Evolutionary conservation across 2,888 invertebrate species (phyloP).

Genomic region (Chesias legatella): DNA sequence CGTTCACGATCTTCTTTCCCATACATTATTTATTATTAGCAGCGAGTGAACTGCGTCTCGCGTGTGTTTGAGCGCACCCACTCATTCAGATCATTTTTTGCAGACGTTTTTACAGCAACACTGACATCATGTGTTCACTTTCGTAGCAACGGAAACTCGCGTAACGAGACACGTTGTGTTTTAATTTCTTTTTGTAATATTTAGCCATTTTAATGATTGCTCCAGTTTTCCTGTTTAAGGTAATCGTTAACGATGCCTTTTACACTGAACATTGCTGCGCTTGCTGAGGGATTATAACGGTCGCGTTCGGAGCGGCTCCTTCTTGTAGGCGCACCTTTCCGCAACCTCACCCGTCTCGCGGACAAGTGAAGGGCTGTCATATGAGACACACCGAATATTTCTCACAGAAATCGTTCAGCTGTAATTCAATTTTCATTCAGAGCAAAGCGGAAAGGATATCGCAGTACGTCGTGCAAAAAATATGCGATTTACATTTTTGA

Average conservation of each 20-base stretch:
- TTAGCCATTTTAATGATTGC: slow-evolving; percentile 75
- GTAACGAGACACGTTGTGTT: slow-evolving; percentile 68
- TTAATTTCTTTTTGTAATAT: slow-evolving; percentile 72
- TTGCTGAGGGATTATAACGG: slow-evolving; percentile 76
- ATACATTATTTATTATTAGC: slow-evolving; percentile 43
- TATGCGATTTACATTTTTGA: slow-evolving; percentile 56
- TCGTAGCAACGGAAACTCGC: slow-evolving; percentile 75
- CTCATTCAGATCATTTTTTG: slow-evolving; percentile 69
- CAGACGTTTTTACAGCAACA: slow-evolving; percentile 59
- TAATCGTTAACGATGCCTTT: slow-evolving; percentile 76
- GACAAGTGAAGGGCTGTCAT: slow-evolving; percentile 75
- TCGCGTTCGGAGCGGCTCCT: slow-evolving; percentile 54
- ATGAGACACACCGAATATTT: slow-evolving; percentile 59
- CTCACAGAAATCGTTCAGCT: slow-evolving; percentile 60
- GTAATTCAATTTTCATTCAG: slow-evolving; percentile 59
- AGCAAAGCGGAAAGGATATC: slow-evolving; percentile 46
- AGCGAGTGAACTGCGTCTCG: slow-evolving; percentile 35
- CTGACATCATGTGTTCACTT: slow-evolving; percentile 75
- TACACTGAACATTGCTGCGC: slow-evolving; percentile 68
- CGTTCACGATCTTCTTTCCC: slow-evolving; percentile 49
- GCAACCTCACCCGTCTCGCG: slow-evolving; percentile 38
- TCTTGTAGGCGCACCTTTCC: slow-evolving; percentile 47
- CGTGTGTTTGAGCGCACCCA: slow-evolving; percentile 52
- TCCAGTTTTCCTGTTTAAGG: slow-evolving; percentile 77
- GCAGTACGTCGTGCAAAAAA: slow-evolving; percentile 45